Conservation (phyloP, 2,888 invertebrate species). For the Standfussiana lucernea region DNA sequence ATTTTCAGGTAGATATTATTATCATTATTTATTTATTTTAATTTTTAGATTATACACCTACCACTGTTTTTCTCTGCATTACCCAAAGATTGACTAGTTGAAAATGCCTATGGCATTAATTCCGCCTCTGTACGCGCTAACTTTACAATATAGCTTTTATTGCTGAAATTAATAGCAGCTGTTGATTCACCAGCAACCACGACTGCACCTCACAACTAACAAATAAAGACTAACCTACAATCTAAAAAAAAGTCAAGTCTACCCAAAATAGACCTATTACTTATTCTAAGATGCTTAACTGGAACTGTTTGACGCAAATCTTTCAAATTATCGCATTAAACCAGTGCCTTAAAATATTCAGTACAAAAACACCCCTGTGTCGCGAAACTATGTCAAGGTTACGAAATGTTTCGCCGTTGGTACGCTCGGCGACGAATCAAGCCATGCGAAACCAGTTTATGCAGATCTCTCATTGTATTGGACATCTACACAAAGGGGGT, state of each 20-base stretch:
- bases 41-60: no score
- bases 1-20: no score
- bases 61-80: no score
- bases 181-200: neutral
- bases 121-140: no score
- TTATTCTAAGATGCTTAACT: slow-evolving; percentile 44
- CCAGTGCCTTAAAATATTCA: slow-evolving; percentile 72
- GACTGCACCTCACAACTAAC: neutral
- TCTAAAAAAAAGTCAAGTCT: slow-evolving; percentile 5
- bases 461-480: no score
- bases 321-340: slow-evolving; percentile 56
- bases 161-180: neutral
- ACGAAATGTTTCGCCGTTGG: slow-evolving; percentile 22
- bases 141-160: neutral
- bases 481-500: no score
- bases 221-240: slow-evolving; percentile 19
- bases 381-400: slow-evolving; percentile 77
- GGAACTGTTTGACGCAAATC: slow-evolving; percentile 58
- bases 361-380: slow-evolving; percentile 71
- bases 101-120: no score
- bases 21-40: no score
- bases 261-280: slow-evolving; percentile 21
- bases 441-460: no score
- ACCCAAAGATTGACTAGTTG: no score
- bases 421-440: neutral